phyloP scores from a whole-genome alignment of 2,888 invertebrate genomes.

The Sarcophaga carnaria region DNA sequence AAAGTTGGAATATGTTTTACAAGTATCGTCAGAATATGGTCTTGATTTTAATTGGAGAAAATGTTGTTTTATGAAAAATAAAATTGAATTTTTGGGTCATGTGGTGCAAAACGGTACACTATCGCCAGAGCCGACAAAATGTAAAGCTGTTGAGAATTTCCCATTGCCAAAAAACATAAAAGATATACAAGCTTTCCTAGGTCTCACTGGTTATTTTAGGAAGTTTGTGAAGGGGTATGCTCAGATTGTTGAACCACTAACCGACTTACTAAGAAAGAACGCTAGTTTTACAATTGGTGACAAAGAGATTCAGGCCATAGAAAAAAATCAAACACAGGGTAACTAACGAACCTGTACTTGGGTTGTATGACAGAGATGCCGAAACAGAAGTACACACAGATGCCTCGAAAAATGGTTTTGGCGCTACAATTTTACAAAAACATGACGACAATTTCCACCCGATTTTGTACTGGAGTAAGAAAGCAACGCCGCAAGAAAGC shows the following conservation, averaged over 20 bases:
- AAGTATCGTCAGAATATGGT: no score
- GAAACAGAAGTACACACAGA: no score
- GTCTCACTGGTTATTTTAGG: conserved; percentile 57
- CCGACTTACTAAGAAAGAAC: conserved; percentile 54
- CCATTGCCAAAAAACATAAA: conserved; percentile 26
- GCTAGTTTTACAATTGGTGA: conserved; percentile 45
- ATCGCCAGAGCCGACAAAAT: conserved; percentile 1
- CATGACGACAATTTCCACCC: conserved; percentile 47
- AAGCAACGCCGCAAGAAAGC: background rate
- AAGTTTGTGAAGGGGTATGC: conserved; percentile 39
- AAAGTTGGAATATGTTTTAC: no score
- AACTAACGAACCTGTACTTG: conserved; percentile 46
- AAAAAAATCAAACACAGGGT: background rate
- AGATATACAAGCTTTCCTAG: conserved; percentile 47
- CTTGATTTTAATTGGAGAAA: no score
- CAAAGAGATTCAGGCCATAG: conserved; percentile 46
- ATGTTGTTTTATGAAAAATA: no score
- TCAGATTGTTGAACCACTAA: conserved; percentile 50
- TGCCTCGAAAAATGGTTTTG: no score
- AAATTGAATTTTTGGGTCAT: no score
- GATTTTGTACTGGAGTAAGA: conserved; percentile 39
- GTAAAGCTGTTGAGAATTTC: conserved; percentile 34
- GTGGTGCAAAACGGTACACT: no score
- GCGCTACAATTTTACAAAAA: no score
- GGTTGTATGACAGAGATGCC: no score